Conservation (phyloP, 2,888 invertebrate species). For the Spodoptera littoralis region DNA sequence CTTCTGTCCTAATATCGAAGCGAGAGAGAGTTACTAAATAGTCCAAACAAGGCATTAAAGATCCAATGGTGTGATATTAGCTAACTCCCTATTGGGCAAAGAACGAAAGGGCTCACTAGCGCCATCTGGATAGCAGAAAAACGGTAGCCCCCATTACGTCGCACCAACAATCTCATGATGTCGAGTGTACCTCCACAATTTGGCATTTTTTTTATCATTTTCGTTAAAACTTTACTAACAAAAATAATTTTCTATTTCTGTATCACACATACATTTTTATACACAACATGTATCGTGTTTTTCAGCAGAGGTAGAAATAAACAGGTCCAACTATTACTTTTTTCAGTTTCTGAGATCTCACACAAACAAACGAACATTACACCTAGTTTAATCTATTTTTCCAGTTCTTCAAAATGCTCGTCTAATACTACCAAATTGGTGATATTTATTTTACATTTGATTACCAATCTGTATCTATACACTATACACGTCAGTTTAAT, state of each 20-base stretch:
- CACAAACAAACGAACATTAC: conserved; percentile 23
- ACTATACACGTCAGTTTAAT: conserved; percentile 56
- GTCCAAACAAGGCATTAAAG: no score
- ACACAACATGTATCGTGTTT: conserved; percentile 31
- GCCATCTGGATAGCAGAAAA: no score
- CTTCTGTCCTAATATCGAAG: no score
- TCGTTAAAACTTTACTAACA: conserved; percentile 41
- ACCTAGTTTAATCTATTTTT: conserved; percentile 36
- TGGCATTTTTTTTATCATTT: conserved; percentile 21
- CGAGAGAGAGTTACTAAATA: no score
- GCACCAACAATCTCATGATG: conserved; percentile 1
- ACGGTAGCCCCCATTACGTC: neutral
- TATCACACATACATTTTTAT: conserved; percentile 42
- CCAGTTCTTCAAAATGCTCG: conserved; percentile 51
- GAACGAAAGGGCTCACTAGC: no score
- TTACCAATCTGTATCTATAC: conserved; percentile 48
- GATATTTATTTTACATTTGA: conserved; percentile 49
- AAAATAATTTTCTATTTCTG: conserved; percentile 54
- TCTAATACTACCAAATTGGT: conserved; percentile 56
- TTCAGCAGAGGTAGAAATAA: conserved; percentile 44
- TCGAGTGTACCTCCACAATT: conserved; percentile 30
- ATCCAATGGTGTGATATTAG: no score
- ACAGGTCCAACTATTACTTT: conserved; percentile 14
- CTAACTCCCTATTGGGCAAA: no score
- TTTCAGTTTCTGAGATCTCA: conserved; percentile 42